These are phyloP conservation scores for Erebia aethiops DNA, from an alignment of 2,888 invertebrate species.

Conservation along the genomic window DNA sequence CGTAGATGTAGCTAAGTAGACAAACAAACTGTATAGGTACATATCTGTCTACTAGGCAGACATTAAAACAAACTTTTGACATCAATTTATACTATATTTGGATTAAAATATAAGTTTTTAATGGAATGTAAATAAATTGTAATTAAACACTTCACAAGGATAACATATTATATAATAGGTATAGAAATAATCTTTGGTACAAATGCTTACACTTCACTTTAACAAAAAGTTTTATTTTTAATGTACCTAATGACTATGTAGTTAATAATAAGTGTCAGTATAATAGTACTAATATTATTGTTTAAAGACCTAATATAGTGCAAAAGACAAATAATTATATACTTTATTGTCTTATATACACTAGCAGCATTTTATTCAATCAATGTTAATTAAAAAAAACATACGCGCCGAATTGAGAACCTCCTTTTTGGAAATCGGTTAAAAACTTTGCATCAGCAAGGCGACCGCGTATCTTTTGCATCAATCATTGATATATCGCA, in stretches of 20 bases:
- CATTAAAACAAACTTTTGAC: constrained; percentile 17
- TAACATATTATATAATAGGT: constrained; percentile 18
- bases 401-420: too few relatives aligned
- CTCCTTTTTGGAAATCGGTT: too few relatives aligned
- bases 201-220: constrained; percentile 3
- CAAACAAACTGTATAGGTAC: too few relatives aligned
- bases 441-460: neutral
- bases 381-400: neutral
- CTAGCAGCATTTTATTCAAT: neutral
- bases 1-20: neutral
- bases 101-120: constrained; percentile 33
- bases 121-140: constrained; percentile 30
- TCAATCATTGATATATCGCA: too few relatives aligned
- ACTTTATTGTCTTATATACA: constrained; percentile 16
- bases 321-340: constrained; percentile 9
- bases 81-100: constrained; percentile 30
- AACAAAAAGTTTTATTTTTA: constrained; percentile 1
- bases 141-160: constrained; percentile 23
- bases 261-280: neutral
- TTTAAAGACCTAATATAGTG: neutral
- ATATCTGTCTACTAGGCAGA: neutral
- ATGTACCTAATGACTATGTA: constrained; percentile 4
- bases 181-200: constrained; percentile 23
- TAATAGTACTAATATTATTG: neutral
- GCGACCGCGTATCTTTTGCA: too few relatives aligned